Percentiles rank a stretch among this genome's conserved stretches.
These are phyloP conservation scores for Osmerus mordax DNA, from an alignment of 2,113 vertebrate genomes.

Conservation along the genomic window DNA sequence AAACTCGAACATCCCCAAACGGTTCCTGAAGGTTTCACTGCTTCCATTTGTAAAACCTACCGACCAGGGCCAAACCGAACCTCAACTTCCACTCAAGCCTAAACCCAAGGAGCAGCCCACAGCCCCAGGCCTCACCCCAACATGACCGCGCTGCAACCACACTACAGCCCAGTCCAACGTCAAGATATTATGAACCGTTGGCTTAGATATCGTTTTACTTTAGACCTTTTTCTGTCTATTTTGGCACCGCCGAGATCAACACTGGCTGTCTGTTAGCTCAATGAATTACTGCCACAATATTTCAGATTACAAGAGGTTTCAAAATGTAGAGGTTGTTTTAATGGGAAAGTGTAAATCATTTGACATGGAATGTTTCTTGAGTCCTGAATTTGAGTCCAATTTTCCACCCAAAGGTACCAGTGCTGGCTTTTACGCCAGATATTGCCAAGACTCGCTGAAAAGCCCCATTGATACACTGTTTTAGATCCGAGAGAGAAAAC, in stretches of 20 bases:
- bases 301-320: conserved; percentile 35
- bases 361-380: conserved; percentile 49
- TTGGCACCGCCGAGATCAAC: conserved; percentile 55
- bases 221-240: conserved; percentile 54
- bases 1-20: background rate
- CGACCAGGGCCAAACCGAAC: conserved; percentile 48
- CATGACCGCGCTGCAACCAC: conserved; percentile 51
- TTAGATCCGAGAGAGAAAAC: background rate
- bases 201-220: conserved; percentile 60
- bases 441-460: conserved; percentile 47
- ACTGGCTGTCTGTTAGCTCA: conserved; percentile 33
- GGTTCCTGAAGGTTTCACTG: background rate
- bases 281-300: conserved; percentile 43
- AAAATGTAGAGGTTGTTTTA: conserved; percentile 41
- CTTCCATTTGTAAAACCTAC: conserved; percentile 36
- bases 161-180: conserved; percentile 12
- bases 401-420: conserved; percentile 50
- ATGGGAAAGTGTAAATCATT: conserved; percentile 55
- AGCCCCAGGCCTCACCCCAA: conserved; percentile 59
- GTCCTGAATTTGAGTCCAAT: conserved; percentile 39
- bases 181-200: conserved; percentile 52
- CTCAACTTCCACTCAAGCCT: conserved; percentile 58
- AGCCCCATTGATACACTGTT: conserved; percentile 21
- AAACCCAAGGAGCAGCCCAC: conserved; percentile 55
- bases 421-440: conserved; percentile 38